Conservation (phyloP, 1,140 invertebrate species). For the Solenopsis invicta region DNA sequence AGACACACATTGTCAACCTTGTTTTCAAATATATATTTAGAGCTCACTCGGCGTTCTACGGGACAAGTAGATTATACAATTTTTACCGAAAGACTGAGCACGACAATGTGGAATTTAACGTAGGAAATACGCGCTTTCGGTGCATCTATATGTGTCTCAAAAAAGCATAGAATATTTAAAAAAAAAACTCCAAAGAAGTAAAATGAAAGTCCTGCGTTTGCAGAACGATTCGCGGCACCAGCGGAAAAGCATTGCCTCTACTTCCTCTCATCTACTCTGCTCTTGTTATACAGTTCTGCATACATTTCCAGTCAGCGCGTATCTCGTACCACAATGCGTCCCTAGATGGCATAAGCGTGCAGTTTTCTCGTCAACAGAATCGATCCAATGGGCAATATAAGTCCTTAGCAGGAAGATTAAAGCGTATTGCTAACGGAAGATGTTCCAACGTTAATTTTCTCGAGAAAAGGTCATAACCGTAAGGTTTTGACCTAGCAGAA, state of each 20-base stretch:
- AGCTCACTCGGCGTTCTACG: slow-evolving; percentile 23
- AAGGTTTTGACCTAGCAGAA: slow-evolving; percentile 72
- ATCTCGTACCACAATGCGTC: not conserved
- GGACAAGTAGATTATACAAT: slow-evolving; percentile 1
- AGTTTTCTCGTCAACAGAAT: slow-evolving; percentile 38
- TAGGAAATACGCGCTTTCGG: not conserved
- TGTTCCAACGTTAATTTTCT: slow-evolving; percentile 83
- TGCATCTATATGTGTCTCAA: not conserved
- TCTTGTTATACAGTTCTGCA: not conserved
- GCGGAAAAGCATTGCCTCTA: not conserved
- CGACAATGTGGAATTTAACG: slow-evolving; percentile 9
- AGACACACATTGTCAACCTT: slow-evolving; percentile 23
- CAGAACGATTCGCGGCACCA: not conserved
- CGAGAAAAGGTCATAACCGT: slow-evolving; percentile 79
- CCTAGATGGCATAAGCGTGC: slow-evolving; percentile 63
- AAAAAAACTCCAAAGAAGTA: not conserved
- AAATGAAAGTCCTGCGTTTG: not conserved
- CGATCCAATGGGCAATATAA: slow-evolving; percentile 16
- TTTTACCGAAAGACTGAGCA: not conserved
- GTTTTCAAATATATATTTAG: slow-evolving; percentile 28
- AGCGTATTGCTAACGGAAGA: slow-evolving; percentile 64
- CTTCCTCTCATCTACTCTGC: not conserved
- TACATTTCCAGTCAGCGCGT: not conserved
- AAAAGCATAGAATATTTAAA: not conserved
- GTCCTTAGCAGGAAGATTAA: accelerated